Evolutionary conservation across 2,888 invertebrate species (phyloP).

Genomic region (Rhogogaster chlorosoma): DNA sequence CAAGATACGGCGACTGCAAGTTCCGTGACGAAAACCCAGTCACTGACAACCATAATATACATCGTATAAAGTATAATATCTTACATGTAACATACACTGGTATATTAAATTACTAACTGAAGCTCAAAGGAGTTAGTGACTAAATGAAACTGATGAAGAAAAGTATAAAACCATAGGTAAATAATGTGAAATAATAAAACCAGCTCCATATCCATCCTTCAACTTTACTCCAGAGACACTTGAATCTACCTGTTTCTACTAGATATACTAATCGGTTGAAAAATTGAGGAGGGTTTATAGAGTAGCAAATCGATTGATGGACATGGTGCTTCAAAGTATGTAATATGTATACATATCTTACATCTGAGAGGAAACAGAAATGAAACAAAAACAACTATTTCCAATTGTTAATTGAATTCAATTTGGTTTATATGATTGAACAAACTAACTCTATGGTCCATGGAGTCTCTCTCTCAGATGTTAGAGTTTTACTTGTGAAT

Average conservation of each 20-base stretch:
- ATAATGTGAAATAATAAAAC: constrained; percentile 21
- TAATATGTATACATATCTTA: constrained; percentile 25
- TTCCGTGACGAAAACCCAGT: constrained; percentile 14
- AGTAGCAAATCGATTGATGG: background rate
- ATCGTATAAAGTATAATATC: constrained; percentile 59
- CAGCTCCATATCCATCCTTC: constrained; percentile 3
- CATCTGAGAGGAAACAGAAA: constrained; percentile 12
- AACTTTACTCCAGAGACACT: background rate
- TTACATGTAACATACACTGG: constrained; percentile 78
- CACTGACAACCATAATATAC: constrained; percentile 67
- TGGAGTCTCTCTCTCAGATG: constrained; percentile 40
- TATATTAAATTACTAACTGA: constrained; percentile 77
- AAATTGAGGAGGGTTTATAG: background rate
- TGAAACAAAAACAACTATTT: background rate
- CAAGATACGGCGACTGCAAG: constrained; percentile 33
- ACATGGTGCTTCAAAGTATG: constrained; percentile 3
- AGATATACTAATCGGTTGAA: background rate
- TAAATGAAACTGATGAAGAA: constrained; percentile 74
- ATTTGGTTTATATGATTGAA: background rate
- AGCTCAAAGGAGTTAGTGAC: constrained; percentile 78
- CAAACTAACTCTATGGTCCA: background rate
- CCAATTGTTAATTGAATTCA: background rate
- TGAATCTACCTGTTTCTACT: background rate
- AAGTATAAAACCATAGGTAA: constrained; percentile 24
- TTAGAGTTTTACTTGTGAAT: constrained; percentile 54